Percentiles rank a stretch among this genome's conserved stretches.
Evolutionary conservation across 2,797 vertebrate genomes (phyloP).

Genomic region (Anolis apletophallus): DNA sequence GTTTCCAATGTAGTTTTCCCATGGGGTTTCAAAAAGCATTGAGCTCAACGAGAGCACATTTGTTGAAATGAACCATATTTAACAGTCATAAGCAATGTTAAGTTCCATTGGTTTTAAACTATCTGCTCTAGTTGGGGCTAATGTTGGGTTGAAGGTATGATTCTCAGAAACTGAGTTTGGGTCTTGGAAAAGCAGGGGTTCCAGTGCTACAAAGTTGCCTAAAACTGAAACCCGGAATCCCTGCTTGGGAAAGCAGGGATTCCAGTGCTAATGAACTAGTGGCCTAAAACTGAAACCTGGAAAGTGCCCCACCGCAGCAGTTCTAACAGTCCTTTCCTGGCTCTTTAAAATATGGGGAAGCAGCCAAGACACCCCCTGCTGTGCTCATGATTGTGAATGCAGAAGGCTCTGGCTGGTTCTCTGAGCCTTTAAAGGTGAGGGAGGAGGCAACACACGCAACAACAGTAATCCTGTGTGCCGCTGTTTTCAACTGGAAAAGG

Average conservation of each 20-base stretch:
- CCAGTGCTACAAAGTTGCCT: neutral
- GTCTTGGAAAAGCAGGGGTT: neutral
- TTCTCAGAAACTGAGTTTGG: neutral
- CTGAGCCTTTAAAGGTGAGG: neutral
- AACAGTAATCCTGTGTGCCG: neutral
- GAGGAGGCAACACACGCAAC: neutral
- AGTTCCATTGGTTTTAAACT: too few species aligned
- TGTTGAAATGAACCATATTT: too few species aligned
- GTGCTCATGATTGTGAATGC: neutral
- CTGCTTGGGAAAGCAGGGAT: neutral
- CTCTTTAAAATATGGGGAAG: neutral
- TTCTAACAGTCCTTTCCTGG: neutral
- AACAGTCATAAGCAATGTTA: too few species aligned
- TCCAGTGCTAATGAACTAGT: neutral
- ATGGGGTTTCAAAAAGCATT: neutral
- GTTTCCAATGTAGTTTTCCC: neutral
- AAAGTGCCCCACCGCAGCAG: neutral
- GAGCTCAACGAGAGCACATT: too few species aligned
- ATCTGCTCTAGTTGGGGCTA: too few species aligned
- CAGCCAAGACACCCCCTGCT: slow-evolving; percentile 8
- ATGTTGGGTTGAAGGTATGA: too few species aligned
- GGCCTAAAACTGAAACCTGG: neutral
- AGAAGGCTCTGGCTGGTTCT: neutral
- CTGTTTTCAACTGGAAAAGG: slow-evolving; percentile 11
- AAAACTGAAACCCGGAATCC: too few species aligned